Conservation (phyloP, 2,113 vertebrate species). For the Cynocephalus volans region DNA sequence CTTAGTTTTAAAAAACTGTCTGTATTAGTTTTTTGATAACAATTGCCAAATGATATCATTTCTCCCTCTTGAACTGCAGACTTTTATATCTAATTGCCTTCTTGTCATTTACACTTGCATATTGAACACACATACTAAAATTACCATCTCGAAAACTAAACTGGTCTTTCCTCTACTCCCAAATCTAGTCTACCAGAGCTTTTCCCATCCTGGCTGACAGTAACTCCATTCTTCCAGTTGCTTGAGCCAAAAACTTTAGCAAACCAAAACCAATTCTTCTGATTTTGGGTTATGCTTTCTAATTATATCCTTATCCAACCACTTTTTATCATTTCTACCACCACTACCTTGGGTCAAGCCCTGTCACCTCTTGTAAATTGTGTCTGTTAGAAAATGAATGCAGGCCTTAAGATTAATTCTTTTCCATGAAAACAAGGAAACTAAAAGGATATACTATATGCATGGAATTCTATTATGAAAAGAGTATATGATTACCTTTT, state of each 20-base stretch:
- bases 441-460: neutral
- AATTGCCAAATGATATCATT: neutral
- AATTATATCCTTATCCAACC: neutral
- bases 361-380: neutral
- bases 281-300: neutral
- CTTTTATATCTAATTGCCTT: neutral
- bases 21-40: neutral
- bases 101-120: neutral
- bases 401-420: neutral
- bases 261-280: neutral
- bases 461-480: neutral
- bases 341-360: neutral
- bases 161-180: neutral
- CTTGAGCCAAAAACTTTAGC: neutral
- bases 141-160: neutral
- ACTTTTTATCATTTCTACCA: neutral
- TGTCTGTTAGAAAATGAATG: neutral
- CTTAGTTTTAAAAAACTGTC: neutral
- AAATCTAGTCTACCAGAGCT: neutral
- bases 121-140: neutral
- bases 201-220: neutral
- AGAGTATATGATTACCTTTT: constrained; percentile 88
- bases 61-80: neutral
- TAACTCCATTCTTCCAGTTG: neutral
- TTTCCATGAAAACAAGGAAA: constrained; percentile 13